Evolutionary conservation across 2,888 invertebrate species (phyloP), one percentile per base, ranked within the genome.

Genomic region (Punctoribates punctum): DNA sequence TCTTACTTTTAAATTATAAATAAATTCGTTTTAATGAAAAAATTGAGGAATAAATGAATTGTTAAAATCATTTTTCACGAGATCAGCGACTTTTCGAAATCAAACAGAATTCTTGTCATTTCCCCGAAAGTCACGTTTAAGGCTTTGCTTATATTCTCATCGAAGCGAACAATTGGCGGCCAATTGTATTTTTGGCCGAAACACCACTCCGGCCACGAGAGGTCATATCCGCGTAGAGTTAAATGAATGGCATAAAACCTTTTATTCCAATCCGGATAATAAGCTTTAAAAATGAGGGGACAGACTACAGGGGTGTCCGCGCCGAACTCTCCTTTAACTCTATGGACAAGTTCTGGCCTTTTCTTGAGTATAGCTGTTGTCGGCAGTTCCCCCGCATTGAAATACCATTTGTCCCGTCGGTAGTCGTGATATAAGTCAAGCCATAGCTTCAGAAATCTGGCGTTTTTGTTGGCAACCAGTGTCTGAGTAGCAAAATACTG

Each of bases 311-410:
- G 79, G 77, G 83, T 82, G 38, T 83, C 82, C 5, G 84, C 84
- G 2, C 84, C 84, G 78, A 85, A 83, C 42, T 80, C 79, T 42
- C 79, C 78, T 23, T 80, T 81, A 13, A 83, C 84, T 42, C 83
- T 80, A 76, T 84, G 83, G 0, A 83, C 83, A 27, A 85, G 79
- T 29, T 81, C 77, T 5, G 84, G 84, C 23, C 80, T 77, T 38
- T 80, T 80, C 74, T 80, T 77, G 9, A 85, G 80, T 38, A 85
- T 82, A 67, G 80, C 80, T 77, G 82, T 79, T 0, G 84, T 84
- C 1, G 85, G 85, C 27, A 82, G 79, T 75, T 84, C 82, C 5
- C 84, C 85, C 11, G 84, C 84, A 81, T 85, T 85, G 78, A 83
- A 84, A 79, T 85, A 85, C 80, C 80, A 81, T 67, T 80, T 78